Conservation (phyloP, 2,797 vertebrate genomes). For the Nyctibius grandis region DNA sequence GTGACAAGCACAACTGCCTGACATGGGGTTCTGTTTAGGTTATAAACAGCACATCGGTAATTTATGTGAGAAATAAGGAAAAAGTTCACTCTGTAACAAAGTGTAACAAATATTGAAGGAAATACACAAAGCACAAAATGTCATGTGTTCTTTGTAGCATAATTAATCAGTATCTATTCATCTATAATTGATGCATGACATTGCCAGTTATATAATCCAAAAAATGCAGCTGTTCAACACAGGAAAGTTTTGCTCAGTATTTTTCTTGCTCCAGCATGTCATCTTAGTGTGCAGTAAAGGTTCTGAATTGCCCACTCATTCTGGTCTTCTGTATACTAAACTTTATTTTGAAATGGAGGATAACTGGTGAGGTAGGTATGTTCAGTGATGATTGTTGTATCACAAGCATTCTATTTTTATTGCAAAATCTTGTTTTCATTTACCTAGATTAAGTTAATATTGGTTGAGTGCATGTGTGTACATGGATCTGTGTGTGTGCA, state of each 20-base stretch:
- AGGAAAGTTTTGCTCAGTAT: neutral
- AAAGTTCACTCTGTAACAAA: neutral
- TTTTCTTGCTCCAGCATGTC: neutral
- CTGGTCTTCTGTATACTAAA: neutral
- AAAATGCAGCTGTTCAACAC: neutral
- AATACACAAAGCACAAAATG: neutral
- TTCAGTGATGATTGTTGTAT: neutral
- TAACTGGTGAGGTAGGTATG: neutral
- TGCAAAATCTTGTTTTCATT: neutral
- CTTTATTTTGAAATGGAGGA: neutral
- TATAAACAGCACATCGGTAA: neutral
- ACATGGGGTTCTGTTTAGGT: neutral
- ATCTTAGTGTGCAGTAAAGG: neutral
- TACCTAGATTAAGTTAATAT: neutral
- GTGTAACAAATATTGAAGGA: neutral
- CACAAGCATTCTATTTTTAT: neutral
- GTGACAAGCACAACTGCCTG: neutral
- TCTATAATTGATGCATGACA: neutral
- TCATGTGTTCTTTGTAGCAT: neutral
- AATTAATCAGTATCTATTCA: neutral
- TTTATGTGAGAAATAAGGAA: neutral
- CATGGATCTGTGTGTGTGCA: neutral
- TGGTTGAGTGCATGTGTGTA: neutral
- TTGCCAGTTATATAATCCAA: neutral
- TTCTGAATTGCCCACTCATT: neutral